Base-by-base conservation (phyloP, 2,888 invertebrate species). In the Acrobasis repandana region DNA sequence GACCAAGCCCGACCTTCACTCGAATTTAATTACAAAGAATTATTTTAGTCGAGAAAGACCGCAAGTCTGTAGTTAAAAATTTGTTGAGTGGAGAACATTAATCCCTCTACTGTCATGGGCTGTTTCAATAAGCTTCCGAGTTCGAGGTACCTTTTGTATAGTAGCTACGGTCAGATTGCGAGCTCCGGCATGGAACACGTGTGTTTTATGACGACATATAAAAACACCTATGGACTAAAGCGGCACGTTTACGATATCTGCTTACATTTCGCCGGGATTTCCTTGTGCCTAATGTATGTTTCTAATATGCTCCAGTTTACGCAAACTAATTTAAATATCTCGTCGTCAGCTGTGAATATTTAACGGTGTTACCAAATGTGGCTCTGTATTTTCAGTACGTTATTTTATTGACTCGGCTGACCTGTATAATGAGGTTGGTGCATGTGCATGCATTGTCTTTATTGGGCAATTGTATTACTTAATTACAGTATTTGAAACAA, bases 151-250 rank as follows among this genome's bases (percentile, higher is more conserved):
- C 61, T 51, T 61, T 60, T 60, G 58, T 49, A 64, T 61, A 57
- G 56, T 60, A 50, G 60, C 58, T 58, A 52, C 16, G 51, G 56
- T 58, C 56, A 48, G 56, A 59, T 63, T 61, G 59, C 61, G 57
- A 60, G 58, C 60, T 48, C 50, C 52, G 60, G 61, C 69, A 67
- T 67, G 77, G 74, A 72, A 65, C 84, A 80, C 77, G 82, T 86
- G 85, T 76, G 76, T 84, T 86, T 87, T 86, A 86, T 81, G 78
- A 73, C 70, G 65, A 73, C 80, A 79, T 82, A 84, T 84, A 86
- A 84, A 84, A 85, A 82, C 78, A 80, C 77, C 73, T 80, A 73
- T 65, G 69, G 66, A 68, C 69, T 69, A 68, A 71, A 73, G 75
- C 73, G 72, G 70, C 70, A 73, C 72, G 69, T 81, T 82, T 82